Evolutionary conservation across 2,113 vertebrate species (phyloP).

Genomic region (Loxodonta africana): DNA sequence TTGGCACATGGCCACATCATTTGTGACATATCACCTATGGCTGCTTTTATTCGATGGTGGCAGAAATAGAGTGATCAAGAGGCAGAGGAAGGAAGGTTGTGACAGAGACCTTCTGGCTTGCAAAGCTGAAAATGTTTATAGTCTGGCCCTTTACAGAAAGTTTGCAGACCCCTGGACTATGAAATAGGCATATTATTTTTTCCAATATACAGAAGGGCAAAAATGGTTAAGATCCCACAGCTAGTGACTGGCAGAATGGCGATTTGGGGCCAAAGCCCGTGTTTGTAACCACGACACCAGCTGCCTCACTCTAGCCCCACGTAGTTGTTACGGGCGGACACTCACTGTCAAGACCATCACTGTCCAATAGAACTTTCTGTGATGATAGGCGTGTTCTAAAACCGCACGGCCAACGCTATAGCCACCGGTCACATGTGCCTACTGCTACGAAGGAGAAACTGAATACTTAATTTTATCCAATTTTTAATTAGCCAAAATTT

Average conservation of each 20-base stretch:
- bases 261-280: too few relatives aligned
- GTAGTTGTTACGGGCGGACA: background rate
- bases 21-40: background rate
- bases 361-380: too few relatives aligned
- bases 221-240: background rate
- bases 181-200: background rate
- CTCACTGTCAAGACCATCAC: too few relatives aligned
- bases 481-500: background rate
- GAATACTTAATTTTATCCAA: background rate
- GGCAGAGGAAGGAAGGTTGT: too few relatives aligned
- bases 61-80: background rate
- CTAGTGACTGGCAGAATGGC: background rate
- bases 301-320: background rate
- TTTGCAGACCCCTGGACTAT: background rate
- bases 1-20: background rate
- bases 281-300: background rate
- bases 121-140: too few relatives aligned
- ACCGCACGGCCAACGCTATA: background rate
- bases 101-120: too few relatives aligned
- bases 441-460: background rate
- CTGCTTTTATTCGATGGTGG: background rate
- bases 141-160: background rate
- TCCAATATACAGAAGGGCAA: background rate
- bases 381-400: too few relatives aligned
- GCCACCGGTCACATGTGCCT: background rate